Evolutionary conservation across 2,888 invertebrate genomes (phyloP).

Genomic region (Agonopterix subpropinquella): DNA sequence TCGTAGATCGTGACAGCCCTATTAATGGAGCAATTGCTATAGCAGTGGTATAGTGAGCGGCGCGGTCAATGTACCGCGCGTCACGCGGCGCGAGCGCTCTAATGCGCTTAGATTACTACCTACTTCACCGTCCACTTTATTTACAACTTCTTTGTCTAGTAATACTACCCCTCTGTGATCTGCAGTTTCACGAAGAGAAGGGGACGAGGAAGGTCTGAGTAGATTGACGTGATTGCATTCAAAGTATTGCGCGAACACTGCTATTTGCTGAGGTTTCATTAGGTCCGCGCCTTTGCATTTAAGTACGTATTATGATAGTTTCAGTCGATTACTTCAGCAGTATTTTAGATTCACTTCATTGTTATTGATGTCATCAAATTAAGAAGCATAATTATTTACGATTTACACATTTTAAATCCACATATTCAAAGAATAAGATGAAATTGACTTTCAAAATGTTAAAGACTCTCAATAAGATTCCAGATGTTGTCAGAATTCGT

Average conservation of each 20-base stretch:
- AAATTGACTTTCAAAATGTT: no score
- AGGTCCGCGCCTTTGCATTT: background rate
- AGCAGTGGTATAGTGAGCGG: constrained; percentile 35
- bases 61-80: constrained; percentile 66
- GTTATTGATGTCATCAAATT: no score
- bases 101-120: constrained; percentile 70
- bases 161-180: constrained; percentile 10
- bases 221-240: constrained; percentile 33
- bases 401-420: no score
- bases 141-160: constrained; percentile 23
- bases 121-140: constrained; percentile 39
- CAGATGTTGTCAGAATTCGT: no score
- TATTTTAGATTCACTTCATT: background rate
- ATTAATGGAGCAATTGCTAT: constrained; percentile 56
- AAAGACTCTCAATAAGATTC: no score
- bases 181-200: background rate
- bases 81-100: constrained; percentile 65
- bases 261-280: constrained; percentile 55
- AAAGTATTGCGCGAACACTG: constrained; percentile 51
- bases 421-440: no score
- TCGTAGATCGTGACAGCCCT: constrained; percentile 40
- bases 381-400: no score
- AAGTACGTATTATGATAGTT: background rate
- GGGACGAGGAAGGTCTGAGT: constrained; percentile 23
- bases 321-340: background rate